Evolutionary conservation across 2,888 invertebrate species (phyloP).

Genomic region (Epirrhoe tristata): DNA sequence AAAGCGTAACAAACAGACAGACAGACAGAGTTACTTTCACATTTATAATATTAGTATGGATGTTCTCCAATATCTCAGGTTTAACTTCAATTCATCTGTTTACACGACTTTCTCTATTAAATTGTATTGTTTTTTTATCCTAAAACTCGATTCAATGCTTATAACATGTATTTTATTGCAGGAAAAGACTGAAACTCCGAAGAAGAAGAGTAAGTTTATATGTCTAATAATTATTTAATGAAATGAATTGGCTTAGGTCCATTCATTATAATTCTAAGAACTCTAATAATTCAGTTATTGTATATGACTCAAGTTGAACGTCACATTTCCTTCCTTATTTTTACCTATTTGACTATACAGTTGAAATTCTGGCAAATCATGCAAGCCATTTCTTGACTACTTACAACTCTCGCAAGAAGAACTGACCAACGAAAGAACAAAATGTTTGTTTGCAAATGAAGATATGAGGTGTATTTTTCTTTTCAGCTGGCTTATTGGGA

Average conservation of each 20-base stretch:
- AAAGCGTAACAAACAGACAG: no score
- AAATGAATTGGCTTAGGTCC: background rate
- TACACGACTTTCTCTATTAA: no score
- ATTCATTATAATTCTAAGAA: background rate
- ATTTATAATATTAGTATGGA: no score
- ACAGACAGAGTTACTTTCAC: no score
- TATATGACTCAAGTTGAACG: background rate
- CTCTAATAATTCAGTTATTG: background rate
- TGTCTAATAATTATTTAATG: background rate
- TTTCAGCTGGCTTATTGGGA: conserved; percentile 75
- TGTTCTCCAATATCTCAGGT: no score
- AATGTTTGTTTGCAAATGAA: no score
- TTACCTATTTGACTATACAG: background rate
- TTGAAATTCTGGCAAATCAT: background rate
- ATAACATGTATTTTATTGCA: conserved; percentile 46
- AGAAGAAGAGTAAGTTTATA: conserved; percentile 59
- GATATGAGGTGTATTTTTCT: background rate
- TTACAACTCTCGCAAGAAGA: no score
- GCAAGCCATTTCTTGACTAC: no score
- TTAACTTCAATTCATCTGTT: no score
- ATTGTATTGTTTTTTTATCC: background rate
- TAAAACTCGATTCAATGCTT: background rate
- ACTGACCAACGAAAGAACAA: no score
- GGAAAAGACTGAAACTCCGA: conserved; percentile 53
- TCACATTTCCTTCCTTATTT: background rate